These are phyloP conservation scores for Salvator merianae DNA, from an alignment of 2,113 vertebrate species.

Conservation along the genomic window DNA sequence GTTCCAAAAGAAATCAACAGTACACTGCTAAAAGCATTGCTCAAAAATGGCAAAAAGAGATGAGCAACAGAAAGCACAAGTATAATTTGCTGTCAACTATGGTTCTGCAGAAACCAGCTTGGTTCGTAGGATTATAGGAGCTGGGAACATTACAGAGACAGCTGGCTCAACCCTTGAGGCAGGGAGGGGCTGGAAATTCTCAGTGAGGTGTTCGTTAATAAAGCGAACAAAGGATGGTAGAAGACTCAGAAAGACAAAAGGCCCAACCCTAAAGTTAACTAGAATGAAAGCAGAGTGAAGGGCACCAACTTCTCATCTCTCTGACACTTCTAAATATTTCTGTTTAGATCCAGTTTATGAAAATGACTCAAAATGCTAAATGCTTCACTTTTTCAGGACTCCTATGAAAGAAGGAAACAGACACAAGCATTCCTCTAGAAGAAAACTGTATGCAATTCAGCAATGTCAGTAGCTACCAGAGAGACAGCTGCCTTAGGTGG, in stretches of 20 bases:
- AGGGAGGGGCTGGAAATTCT: conserved; percentile 59
- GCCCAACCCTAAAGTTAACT: conserved; percentile 39
- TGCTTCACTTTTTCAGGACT: not conserved
- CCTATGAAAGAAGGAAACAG: not conserved
- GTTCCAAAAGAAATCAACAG: not conserved
- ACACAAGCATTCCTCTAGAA: no score
- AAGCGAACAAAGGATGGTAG: conserved; percentile 49
- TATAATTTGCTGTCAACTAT: conserved; percentile 51
- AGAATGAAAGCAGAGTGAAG: conserved; percentile 11
- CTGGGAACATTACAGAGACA: conserved; percentile 63
- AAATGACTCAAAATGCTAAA: not conserved
- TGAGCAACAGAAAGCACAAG: not conserved
- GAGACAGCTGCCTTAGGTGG: not conserved
- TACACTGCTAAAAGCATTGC: conserved; percentile 26
- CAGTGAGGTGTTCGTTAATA: conserved; percentile 60
- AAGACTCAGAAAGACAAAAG: not conserved
- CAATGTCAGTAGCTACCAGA: not conserved
- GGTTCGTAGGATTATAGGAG: conserved; percentile 67
- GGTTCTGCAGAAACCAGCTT: conserved; percentile 41
- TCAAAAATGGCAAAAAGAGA: conserved; percentile 48
- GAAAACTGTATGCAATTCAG: fast-evolving
- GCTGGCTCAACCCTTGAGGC: conserved; percentile 61
- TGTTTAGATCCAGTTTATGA: not conserved
- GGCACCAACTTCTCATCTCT: not conserved
- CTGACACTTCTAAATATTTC: not conserved